Evolutionary conservation across 2,888 invertebrate genomes (phyloP).

Genomic region (Gerris lacustris): DNA sequence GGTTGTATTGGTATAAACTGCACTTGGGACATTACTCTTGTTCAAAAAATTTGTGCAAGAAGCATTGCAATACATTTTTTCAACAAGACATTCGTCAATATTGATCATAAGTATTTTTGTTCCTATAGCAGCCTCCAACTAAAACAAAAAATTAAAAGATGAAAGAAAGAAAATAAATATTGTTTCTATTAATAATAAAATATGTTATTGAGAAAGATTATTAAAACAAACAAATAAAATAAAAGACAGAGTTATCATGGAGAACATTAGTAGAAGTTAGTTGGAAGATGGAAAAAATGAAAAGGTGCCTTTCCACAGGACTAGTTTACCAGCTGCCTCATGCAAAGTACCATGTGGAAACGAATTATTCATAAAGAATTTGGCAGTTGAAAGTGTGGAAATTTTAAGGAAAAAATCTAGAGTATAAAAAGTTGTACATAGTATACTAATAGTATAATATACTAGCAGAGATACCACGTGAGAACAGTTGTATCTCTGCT

Average conservation of each 20-base stretch:
- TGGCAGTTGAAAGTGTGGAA: too few species aligned
- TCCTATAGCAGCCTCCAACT: conserved; percentile 57
- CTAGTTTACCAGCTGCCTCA: too few species aligned
- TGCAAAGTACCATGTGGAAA: too few species aligned
- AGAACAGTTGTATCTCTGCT: too few species aligned
- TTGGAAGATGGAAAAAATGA: too few species aligned
- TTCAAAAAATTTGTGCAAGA: conserved; percentile 72
- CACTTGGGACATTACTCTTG: conserved; percentile 58
- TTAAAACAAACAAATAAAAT: conserved; percentile 7
- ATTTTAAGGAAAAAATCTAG: too few species aligned
- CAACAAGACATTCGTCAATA: conserved; percentile 79
- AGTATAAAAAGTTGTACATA: too few species aligned
- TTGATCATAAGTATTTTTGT: conserved; percentile 73
- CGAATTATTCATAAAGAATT: too few species aligned
- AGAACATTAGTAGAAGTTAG: too few species aligned
- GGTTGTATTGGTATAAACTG: conserved; percentile 84
- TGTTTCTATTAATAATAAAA: conserved; percentile 7
- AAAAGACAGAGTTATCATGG: background rate
- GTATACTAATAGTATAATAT: too few species aligned
- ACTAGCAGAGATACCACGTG: too few species aligned
- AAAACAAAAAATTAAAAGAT: conserved; percentile 36
- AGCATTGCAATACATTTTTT: conserved; percentile 51
- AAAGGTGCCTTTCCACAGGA: too few species aligned
- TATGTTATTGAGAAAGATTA: background rate
- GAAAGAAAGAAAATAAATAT: conserved; percentile 11